Base-by-base conservation (phyloP, 2,888 invertebrate genomes). In the Sinotaia quadrata region DNA sequence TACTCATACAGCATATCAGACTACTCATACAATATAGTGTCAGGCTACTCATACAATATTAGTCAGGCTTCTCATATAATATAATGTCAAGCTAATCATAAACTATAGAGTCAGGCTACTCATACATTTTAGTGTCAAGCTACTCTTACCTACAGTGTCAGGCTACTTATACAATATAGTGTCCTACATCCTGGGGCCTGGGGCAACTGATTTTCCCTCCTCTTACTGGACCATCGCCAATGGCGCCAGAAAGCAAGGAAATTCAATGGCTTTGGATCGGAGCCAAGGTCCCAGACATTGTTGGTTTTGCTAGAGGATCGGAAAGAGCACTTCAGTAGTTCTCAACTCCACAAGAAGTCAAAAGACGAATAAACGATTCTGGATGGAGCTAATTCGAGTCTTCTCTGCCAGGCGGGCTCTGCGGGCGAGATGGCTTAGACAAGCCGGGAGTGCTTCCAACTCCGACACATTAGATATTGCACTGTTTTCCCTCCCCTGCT, bases 271-370 rank as follows among this genome's bases (percentile, higher is more conserved):
- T 68, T 54, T 68, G 68, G 68, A 60, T 29, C 18, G 18, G 29
- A 24, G 60, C 68, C 68, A 68, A 68, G 56, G 60, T 54, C 61
- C 52, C 60, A 68, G 54, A 68, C 61, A 61, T 61, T 61, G 68
- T 68, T 68, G 61, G 68, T 68, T 68, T 68, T 68, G 56, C 60
- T 54, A 61, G 56, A 52, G 56, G 61, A 54, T 52, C 56, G 44
- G 34, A 37, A 44, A 36, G 60, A 68, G 60, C 60, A 61, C 60
- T 61, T 67, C 60, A 41, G 60, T 41, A 59, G 31, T 41, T 68
- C 61, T 34, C 59, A 51, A 51, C 52, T 51, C 33, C 31, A 21
- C 33, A 41, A 49, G 62, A 62, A 62, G 51, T 49, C 24, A 65
- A 37, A 41, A 65, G 65, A 65, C 54, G 65, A 65, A 44, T 65